phyloP scores from a whole-genome alignment of 2,113 vertebrate species.

The Orcinus orca region DNA sequence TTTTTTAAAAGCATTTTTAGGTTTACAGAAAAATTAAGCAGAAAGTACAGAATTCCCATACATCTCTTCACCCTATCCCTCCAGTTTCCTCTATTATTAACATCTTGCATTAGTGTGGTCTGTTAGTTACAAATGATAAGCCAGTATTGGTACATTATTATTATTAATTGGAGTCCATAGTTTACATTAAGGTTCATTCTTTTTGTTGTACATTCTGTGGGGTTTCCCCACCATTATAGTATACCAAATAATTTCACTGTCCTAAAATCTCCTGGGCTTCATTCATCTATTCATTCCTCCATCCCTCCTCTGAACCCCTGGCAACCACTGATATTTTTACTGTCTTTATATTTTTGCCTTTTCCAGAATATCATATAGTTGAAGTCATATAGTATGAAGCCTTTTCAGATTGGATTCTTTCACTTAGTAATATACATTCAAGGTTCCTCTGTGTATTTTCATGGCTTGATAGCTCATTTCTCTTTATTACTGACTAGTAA shows the following conservation, averaged over 20 bases:
- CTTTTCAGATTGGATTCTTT: not conserved
- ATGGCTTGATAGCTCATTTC: not conserved
- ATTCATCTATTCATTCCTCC: not conserved
- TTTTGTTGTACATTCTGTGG: not conserved
- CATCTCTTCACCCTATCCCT: not conserved
- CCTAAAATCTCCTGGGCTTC: not conserved
- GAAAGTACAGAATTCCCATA: not conserved
- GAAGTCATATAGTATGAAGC: not conserved
- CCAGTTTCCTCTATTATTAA: not conserved
- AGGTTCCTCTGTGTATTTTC: not conserved
- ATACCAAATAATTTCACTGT: not conserved
- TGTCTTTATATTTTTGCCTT: not conserved
- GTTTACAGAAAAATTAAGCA: not conserved
- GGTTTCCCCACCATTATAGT: not conserved
- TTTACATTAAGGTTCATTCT: not conserved
- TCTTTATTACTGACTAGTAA: not conserved
- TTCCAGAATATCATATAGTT: not conserved
- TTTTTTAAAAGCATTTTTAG: not conserved
- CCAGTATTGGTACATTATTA: not conserved
- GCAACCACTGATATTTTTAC: not conserved
- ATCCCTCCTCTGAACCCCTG: not conserved
- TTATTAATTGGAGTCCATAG: not conserved
- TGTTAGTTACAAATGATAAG: not conserved
- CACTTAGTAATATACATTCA: not conserved
- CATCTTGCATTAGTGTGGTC: not conserved